Conservation (phyloP, 2,113 vertebrate genomes). For the Recurvirostra avosetta region DNA sequence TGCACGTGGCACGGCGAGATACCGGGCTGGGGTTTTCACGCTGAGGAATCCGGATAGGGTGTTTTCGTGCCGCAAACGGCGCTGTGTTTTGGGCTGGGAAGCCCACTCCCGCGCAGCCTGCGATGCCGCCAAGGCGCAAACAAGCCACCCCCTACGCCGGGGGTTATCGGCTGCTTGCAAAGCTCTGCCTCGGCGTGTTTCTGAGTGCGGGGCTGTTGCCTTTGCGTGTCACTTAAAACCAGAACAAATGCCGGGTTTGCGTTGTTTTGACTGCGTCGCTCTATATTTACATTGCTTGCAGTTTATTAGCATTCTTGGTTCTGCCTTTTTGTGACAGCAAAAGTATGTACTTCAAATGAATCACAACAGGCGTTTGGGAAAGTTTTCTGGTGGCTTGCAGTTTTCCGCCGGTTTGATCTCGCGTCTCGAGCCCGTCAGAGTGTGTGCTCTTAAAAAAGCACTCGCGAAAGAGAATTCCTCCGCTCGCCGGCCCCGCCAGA, state of each 20-base stretch:
- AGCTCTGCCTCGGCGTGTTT: neutral
- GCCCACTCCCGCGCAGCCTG: neutral
- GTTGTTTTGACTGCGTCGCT: neutral
- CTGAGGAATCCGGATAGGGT: neutral
- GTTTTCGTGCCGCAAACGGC: neutral
- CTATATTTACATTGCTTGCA: neutral
- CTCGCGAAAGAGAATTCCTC: neutral
- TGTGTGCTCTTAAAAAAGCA: neutral
- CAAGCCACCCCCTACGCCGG: neutral
- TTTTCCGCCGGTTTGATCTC: neutral
- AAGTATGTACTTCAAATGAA: neutral
- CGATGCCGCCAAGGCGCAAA: fast-evolving
- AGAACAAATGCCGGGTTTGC: neutral
- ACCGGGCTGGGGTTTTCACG: fast-evolving
- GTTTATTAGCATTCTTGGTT: conserved; percentile 19
- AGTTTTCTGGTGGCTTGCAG: neutral
- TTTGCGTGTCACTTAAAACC: neutral
- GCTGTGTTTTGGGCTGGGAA: neutral
- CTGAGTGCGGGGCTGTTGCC: neutral
- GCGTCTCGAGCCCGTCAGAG: neutral
- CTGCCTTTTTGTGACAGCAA: neutral
- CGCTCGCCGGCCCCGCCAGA: neutral
- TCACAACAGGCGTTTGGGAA: neutral
- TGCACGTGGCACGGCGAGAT: fast-evolving
- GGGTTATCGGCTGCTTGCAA: fast-evolving